These are phyloP conservation scores for Amblyteles armatorius DNA, from an alignment of 2,888 invertebrate species.

Conservation along the genomic window DNA sequence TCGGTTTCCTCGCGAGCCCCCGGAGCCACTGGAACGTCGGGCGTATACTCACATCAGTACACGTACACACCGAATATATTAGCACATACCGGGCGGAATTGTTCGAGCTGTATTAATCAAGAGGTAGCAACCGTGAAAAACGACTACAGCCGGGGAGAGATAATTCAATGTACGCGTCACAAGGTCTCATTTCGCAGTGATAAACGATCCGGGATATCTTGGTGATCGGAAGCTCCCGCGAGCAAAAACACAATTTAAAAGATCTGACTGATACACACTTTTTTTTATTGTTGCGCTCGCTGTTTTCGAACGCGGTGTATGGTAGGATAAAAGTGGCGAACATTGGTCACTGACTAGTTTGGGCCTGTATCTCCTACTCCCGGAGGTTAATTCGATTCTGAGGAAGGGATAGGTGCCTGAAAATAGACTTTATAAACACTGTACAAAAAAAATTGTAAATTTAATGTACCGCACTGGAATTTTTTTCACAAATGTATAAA, in stretches of 20 bases:
- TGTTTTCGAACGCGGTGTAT: not conserved
- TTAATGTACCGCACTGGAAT: too few species aligned
- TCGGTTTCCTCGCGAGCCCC: conserved; percentile 43
- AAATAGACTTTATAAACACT: too few species aligned
- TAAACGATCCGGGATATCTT: conserved; percentile 44
- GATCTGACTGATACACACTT: conserved; percentile 8
- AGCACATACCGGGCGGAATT: conserved; percentile 12
- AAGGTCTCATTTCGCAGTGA: conserved; percentile 43
- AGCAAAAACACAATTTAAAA: conserved; percentile 1
- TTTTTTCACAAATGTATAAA: too few species aligned
- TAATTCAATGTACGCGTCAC: conserved; percentile 53
- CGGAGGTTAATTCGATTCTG: too few species aligned
- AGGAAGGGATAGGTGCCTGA: too few species aligned
- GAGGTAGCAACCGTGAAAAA: conserved; percentile 50
- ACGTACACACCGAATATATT: not conserved
- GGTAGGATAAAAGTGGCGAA: too few species aligned
- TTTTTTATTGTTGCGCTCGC: not conserved
- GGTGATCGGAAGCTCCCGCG: not conserved
- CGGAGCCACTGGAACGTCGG: conserved; percentile 19
- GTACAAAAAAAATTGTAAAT: too few species aligned
- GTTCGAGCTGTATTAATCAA: conserved; percentile 52
- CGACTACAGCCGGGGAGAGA: conserved; percentile 48
- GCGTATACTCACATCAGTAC: not conserved
- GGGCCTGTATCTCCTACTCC: not conserved
- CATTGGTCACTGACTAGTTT: too few species aligned